Base-by-base conservation (phyloP, 2,888 invertebrate genomes). In the Campopleginae sp. region DNA sequence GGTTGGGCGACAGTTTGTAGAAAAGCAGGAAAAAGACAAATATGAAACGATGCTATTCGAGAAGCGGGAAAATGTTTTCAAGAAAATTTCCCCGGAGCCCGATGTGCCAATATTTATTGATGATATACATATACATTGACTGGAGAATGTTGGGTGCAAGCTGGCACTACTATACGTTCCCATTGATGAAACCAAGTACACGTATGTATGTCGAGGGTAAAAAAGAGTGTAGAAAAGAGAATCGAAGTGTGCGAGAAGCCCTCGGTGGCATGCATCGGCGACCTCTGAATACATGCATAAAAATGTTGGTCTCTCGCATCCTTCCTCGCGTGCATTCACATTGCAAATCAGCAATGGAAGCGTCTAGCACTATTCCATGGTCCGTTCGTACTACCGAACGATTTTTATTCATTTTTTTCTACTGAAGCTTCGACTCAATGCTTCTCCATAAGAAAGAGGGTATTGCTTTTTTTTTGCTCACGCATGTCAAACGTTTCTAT, bases 81-180 rank as follows among this genome's bases (percentile, higher is more conserved):
- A 86, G 88, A 78, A 88, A 90, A 89, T 90, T 90, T 90, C 89
- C 88, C 90, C 86, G 89, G 90, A 88, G 89, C 87, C 89, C 88
- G 88, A 89, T 91, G 90, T 87, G 89, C 88, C 89, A 90, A 91
- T 90, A 90, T 91, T 91, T 91, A 91, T 90, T 89, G 89, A 83
- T 83, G 88, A 87, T 87, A 88, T 48, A 71, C 33, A 33, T 46
- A 63, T 87, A 38, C 38, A 87, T 87, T 14, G 89, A 86, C 83
- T 80, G 78, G 68, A 86, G 42, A 31, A 48, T 23, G 58, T n/a
- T 65, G 44, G 77, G 33, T 86, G 88, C 90, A 88, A 87, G 87
- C 87, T 87, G 88, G 82, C 87, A 88, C 87, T 82, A 75, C 82
- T 82, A 83, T 88, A 86, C 82, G 75, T 75, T 83, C 76, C 79